Conservation (phyloP, 2,888 invertebrate genomes). For the Athetis lepigone region DNA sequence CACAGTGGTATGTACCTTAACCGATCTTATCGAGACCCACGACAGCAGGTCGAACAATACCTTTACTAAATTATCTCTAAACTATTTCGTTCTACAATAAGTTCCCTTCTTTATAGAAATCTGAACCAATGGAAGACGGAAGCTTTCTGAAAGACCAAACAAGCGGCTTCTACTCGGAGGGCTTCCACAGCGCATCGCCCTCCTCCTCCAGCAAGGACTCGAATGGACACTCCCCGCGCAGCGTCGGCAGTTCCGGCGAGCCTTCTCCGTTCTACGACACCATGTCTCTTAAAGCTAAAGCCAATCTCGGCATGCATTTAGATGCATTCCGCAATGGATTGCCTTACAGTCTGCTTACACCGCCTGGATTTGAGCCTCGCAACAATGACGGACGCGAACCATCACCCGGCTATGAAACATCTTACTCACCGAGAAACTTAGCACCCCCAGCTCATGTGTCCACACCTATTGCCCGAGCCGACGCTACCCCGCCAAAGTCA, state of each 20-base stretch:
- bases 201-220: conserved; percentile 90
- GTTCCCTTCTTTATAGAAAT: conserved; percentile 87
- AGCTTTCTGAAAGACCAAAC: conserved; percentile 90
- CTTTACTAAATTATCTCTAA: not conserved
- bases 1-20: conserved; percentile 77
- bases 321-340: conserved; percentile 84
- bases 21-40: not conserved
- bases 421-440: conserved; percentile 80
- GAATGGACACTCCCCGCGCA: conserved; percentile 86
- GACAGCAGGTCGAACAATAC: not conserved
- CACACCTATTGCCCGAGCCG: conserved; percentile 79
- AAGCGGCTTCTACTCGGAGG: conserved; percentile 91
- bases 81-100: conserved; percentile 42
- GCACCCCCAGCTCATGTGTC: conserved; percentile 81
- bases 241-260: conserved; percentile 84
- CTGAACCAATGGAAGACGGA: conserved; percentile 87
- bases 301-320: conserved; percentile 84
- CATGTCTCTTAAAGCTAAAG: conserved; percentile 84
- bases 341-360: conserved; percentile 91
- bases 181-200: conserved; percentile 91
- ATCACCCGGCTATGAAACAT: conserved; percentile 78
- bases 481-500: conserved; percentile 87
- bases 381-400: conserved; percentile 77
- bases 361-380: conserved; percentile 89
- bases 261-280: conserved; percentile 83